Evolutionary conservation across 1,140 invertebrate species (phyloP).

Genomic region (Theocolax elegans): DNA sequence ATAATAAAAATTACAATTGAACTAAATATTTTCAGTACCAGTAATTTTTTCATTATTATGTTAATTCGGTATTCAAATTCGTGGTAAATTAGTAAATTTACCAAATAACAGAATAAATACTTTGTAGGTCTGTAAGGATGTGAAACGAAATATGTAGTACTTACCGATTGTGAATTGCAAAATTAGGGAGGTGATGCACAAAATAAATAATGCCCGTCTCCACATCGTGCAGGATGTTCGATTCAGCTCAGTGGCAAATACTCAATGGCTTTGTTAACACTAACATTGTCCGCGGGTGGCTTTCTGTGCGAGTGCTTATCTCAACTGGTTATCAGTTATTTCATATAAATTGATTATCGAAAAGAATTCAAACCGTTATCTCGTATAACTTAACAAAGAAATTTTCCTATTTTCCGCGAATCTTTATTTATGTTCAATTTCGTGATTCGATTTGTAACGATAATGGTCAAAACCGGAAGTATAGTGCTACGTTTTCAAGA

Average conservation of each 20-base stretch:
- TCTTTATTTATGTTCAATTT: no score
- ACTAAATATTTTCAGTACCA: no score
- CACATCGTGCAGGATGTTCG: background rate
- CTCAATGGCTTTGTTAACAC: background rate
- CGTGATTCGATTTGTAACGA: no score
- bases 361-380: slow-evolving; percentile 9
- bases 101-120: no score
- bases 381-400: background rate
- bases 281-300: background rate
- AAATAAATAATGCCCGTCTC: background rate
- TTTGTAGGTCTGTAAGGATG: no score
- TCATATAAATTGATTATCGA: slow-evolving; percentile 28
- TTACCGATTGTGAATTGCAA: background rate
- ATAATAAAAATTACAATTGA: no score
- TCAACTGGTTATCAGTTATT: slow-evolving; percentile 14
- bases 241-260: background rate
- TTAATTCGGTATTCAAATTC: no score
- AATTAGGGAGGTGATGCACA: background rate
- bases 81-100: no score
- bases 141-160: no score
- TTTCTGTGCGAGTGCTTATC: slow-evolving; percentile 6
- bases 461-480: no score
- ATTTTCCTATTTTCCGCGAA: slow-evolving; percentile 21
- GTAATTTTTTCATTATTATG: no score
- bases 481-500: no score